Evolutionary conservation across 2,888 invertebrate species (phyloP), one percentile per base, ranked within the genome.

Genomic region (Acleris emargana): DNA sequence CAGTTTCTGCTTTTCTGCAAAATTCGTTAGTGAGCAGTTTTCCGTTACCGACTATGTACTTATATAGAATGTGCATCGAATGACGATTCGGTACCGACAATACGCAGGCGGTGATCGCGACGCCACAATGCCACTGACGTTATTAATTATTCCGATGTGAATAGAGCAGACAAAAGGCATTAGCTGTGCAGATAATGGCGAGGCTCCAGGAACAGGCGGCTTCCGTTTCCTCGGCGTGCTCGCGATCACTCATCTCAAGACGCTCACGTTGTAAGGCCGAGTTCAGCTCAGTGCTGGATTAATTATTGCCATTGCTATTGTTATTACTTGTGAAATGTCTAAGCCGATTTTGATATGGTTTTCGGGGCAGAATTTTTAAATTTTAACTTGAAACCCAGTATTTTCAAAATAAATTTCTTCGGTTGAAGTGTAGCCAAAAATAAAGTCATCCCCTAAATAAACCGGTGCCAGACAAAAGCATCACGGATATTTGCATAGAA

Each of bases 141-240:
- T 86, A 88, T 88, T 88, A 87, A 88, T 87, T 87, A 87, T 84
- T 83, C 82, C 76, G 67, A 77, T 80, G 80, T 84, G 86, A 87
- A 87, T 85, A 74, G 81, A 79, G 76, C 71, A 66, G 79, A 84
- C 85, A 87, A 87, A 84, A 84, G 86, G 81, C 84, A 82, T 78
- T 80, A 77, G 71, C 81, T 77, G 79, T 81, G 83, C 76, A 86
- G 84, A 88, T 88, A 88, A 88, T 86, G 80, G 80, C 74, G 45
- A 45, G 45, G 73, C 72, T 80, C 77, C 73, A 66, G 69, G 70
- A 72, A 71, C 69, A 68, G 70, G 73, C 73, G 71, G 73, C 73
- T 78, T 76, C 79, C 76, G 76, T 62, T 76, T 74, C 70, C 72
- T 72, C 67, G 59, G 63, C 70, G 69, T 63, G 62, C 72, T 72